Conservation (phyloP, 2,797 vertebrate species). For the Lepus townsendii region DNA sequence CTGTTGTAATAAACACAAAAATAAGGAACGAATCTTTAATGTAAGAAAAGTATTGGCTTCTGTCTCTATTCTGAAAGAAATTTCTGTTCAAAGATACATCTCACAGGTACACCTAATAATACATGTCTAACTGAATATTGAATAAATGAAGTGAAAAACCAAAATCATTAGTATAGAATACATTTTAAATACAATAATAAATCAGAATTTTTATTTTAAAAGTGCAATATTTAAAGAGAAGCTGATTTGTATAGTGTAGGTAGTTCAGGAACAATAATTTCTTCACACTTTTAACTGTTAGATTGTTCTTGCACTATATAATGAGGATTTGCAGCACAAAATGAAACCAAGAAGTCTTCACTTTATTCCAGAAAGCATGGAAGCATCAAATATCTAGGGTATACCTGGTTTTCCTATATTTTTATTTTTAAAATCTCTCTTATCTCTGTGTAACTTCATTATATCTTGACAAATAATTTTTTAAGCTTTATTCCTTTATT, state of each 20-base stretch:
- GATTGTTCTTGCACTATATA: neutral
- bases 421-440: neutral
- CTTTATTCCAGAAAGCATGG: neutral
- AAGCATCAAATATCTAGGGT: neutral
- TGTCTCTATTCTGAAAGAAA: constrained; percentile 6
- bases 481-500: too few relatives aligned
- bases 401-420: neutral
- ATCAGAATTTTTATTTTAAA: constrained; percentile 24
- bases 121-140: neutral
- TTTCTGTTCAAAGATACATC: neutral
- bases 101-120: neutral
- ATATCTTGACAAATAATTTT: too few relatives aligned
- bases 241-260: neutral
- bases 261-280: neutral
- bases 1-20: constrained; percentile 39
- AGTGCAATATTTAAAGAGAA: constrained; percentile 19
- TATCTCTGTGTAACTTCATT: neutral
- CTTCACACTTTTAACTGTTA: neutral
- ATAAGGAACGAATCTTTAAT: neutral
- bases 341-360: neutral
- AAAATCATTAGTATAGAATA: neutral
- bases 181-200: neutral
- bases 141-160: neutral
- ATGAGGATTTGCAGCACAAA: neutral
- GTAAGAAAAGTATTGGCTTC: constrained; percentile 23